Base-by-base conservation (phyloP, 1,140 invertebrate genomes). In the Brachystomella parvula region DNA sequence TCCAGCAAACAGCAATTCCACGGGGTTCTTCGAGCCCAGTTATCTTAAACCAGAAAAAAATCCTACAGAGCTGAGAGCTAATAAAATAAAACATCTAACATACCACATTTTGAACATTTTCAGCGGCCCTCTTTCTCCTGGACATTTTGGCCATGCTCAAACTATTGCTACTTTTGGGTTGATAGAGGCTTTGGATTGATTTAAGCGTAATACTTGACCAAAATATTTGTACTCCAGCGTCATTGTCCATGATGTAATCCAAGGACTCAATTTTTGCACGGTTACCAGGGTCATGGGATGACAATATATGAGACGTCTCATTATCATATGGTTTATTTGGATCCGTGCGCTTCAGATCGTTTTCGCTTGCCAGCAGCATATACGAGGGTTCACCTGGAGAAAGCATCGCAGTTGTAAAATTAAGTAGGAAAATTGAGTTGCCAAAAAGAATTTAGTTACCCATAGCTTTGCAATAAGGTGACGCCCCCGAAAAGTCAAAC, bases 1-100 rank as follows among this genome's bases (percentile, higher is more conserved):
- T 79, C 83, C 87, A 89, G 78, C 94, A 90, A 24, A 93, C 82
- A 2, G 87, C 84, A 44, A 94, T 77, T 17, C 88, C 89, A 73
- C 87, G 83, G 0, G 90, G 87, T 61, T 83, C 79, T 21, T 78
- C 76, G 33, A 84, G 73, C 65, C 80, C 79, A 2, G 71, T 72
- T 31, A 80, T 67, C 76, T 78, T 32, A n/a, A 32, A 31, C 26
- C 19, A 53, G 2, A 65, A 30, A 49, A 61, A 39, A 47, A 24
- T 29, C 35, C 6, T 39, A 19, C 35, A 39, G 35, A 6, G 39
- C 32, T 47, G 57, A 47, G 53, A 64, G 35, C 35, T 32, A 53
- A 30, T 63, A 15, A 47, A 66, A 30, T 44, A 35, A 35, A 66
- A 66, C 28, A 39, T 29, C 21, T 21, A 58, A 47, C 69, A 60